phyloP scores from a whole-genome alignment of 2,888 invertebrate genomes.

The Harmothoe impar region DNA sequence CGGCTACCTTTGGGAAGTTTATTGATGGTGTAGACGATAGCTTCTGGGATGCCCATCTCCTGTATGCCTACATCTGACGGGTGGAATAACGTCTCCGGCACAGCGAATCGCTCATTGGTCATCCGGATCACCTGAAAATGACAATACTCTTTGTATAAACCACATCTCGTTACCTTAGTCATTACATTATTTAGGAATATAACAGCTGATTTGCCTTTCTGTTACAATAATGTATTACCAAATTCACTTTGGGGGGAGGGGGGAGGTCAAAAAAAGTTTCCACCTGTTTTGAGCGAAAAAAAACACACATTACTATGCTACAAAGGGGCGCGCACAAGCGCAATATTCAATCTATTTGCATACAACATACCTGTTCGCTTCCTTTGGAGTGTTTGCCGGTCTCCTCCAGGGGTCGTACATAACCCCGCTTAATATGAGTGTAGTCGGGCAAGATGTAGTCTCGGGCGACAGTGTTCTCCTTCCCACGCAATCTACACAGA shows the following conservation, averaged over 20 bases:
- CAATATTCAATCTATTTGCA: no score
- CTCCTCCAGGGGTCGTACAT: constrained; percentile 85
- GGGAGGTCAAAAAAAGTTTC: no score
- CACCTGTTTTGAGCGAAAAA: no score
- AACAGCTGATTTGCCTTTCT: no score
- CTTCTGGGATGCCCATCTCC: constrained; percentile 95
- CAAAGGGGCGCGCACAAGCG: no score
- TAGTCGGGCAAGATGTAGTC: constrained; percentile 99
- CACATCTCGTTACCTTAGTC: no score
- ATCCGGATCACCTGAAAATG: constrained; percentile 90
- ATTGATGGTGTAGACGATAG: constrained; percentile 89
- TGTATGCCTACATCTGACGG: constrained; percentile 97
- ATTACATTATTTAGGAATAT: no score
- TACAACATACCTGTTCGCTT: constrained; percentile 83
- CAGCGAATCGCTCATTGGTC: constrained; percentile 96
- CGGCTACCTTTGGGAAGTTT: constrained; percentile 73
- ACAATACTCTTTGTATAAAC: neutral
- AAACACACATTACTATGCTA: no score
- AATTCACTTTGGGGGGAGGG: no score
- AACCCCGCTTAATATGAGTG: constrained; percentile 93
- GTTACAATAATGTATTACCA: no score
- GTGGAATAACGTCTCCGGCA: constrained; percentile 96
- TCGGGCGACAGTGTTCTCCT: constrained; percentile 88
- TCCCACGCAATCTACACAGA: constrained; percentile 76
- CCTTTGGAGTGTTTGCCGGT: constrained; percentile 81